Conservation (phyloP, 2,113 vertebrate genomes). For the Tringa solitaria region DNA sequence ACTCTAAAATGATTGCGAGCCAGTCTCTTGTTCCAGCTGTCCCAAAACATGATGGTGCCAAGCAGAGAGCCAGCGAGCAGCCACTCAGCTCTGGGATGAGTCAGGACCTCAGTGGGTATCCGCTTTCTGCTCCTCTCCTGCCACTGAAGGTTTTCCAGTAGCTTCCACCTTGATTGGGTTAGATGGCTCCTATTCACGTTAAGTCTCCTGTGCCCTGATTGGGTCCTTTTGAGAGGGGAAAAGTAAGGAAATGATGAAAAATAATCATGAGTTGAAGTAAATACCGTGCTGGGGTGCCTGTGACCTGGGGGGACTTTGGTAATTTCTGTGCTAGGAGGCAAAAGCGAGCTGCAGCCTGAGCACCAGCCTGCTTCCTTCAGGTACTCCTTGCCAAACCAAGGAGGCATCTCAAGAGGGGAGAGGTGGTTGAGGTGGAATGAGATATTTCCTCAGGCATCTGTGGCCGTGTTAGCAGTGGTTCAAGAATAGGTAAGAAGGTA, state of each 20-base stretch:
- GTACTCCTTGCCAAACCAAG: neutral
- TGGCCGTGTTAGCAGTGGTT: neutral
- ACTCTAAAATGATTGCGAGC: neutral
- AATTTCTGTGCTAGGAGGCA: neutral
- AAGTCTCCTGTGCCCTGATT: constrained; percentile 22
- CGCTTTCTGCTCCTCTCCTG: neutral
- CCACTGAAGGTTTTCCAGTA: neutral
- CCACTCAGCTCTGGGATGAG: neutral
- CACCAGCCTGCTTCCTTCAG: neutral
- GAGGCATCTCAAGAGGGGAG: neutral
- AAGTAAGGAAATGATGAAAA: neutral
- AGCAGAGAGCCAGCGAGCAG: neutral
- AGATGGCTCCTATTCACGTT: neutral
- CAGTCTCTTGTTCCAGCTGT: neutral
- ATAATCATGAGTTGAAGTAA: neutral
- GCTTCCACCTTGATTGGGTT: neutral
- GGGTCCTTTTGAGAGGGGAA: constrained; percentile 31
- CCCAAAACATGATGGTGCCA: neutral
- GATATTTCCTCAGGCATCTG: neutral
- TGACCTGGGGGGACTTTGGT: neutral
- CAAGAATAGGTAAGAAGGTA: neutral
- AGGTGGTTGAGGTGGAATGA: neutral
- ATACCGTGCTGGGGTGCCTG: neutral
- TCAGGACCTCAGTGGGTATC: neutral
- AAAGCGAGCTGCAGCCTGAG: neutral